These are phyloP conservation scores for Echinometra lucunter DNA, from an alignment of 53 echinoderm and acorn worm species.

Conservation along the genomic window DNA sequence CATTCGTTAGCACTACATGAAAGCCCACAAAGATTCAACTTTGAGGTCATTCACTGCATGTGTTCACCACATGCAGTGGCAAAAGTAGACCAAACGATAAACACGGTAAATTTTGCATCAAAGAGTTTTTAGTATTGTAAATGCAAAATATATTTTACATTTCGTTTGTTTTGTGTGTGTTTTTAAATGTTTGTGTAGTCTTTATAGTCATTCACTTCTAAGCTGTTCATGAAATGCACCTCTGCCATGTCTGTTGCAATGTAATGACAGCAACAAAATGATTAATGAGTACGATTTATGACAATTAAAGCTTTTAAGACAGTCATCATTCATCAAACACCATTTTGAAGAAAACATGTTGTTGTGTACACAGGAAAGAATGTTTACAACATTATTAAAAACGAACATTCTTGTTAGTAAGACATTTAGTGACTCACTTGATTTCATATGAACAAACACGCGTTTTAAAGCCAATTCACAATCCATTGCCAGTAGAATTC, in stretches of 20 bases:
- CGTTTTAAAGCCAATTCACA: neutral
- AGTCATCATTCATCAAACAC: neutral
- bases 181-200: neutral
- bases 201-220: neutral
- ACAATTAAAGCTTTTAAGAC: neutral
- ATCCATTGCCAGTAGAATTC: neutral
- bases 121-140: neutral
- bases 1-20: neutral
- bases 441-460: slow-evolving; percentile 25
- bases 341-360: slow-evolving; percentile 11
- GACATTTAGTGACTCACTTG: neutral
- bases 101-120: neutral
- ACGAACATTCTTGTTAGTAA: neutral
- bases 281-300: neutral
- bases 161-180: neutral
- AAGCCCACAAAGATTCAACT: neutral
- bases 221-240: neutral
- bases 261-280: neutral
- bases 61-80: neutral
- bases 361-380: neutral
- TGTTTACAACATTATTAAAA: neutral
- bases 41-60: neutral
- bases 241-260: neutral
- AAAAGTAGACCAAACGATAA: neutral
- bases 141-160: neutral